Conservation (phyloP, 2,888 invertebrate species). For the Phyto melanocephala region DNA sequence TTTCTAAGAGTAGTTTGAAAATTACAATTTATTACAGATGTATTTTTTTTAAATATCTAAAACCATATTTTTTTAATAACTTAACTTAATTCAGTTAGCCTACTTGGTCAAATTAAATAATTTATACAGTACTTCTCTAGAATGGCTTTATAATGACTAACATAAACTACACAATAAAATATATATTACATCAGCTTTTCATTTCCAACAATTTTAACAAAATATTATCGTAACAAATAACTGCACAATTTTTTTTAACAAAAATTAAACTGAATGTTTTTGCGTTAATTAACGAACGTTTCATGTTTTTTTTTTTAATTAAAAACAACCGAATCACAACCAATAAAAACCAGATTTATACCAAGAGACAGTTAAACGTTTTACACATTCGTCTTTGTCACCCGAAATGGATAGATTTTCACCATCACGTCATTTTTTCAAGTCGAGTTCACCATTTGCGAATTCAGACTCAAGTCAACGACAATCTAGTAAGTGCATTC, state of each 20-base stretch:
- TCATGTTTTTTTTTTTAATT: slow-evolving; percentile 9
- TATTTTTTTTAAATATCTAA: no score
- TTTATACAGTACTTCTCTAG: no score
- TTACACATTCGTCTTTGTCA: slow-evolving; percentile 76
- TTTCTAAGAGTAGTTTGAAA: no score
- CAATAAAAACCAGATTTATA: slow-evolving; percentile 73
- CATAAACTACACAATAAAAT: neutral
- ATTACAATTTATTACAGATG: no score
- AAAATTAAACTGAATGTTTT: slow-evolving; percentile 19
- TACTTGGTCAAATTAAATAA: no score
- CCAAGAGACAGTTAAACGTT: slow-evolving; percentile 76
- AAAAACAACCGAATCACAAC: neutral
- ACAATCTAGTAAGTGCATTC: slow-evolving; percentile 73
- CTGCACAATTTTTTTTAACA: neutral
- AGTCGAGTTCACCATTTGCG: slow-evolving; percentile 68
- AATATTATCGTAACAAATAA: neutral
- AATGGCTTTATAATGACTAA: neutral
- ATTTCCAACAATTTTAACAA: neutral
- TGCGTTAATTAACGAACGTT: slow-evolving; percentile 44
- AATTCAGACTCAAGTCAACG: slow-evolving; percentile 69
- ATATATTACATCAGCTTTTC: neutral
- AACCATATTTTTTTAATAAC: no score
- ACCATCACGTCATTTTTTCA: slow-evolving; percentile 70
- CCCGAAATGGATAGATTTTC: slow-evolving; percentile 75
- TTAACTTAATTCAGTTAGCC: no score